A percentile compares a stretch with the other conserved stretches of the same genome.
Conservation (phyloP, 2,797 vertebrate species). For the Sebastes oblongus region DNA sequence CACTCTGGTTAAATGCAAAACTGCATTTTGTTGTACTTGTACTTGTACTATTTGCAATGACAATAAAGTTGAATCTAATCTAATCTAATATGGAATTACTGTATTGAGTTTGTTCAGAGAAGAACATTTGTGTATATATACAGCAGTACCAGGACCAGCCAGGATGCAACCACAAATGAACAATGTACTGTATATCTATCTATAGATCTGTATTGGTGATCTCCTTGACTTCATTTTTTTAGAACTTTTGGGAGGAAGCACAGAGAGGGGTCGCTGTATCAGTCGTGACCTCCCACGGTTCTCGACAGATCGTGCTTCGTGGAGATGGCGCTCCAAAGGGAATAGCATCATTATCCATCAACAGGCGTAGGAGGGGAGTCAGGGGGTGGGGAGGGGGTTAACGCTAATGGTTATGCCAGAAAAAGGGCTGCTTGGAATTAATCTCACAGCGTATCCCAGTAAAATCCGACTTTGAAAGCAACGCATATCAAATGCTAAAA, state of each 20-base stretch:
- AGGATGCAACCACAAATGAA: not conserved
- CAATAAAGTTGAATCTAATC: not conserved
- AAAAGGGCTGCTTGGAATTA: slow-evolving; percentile 70
- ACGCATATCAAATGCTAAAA: slow-evolving; percentile 55
- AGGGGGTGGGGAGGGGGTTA: slow-evolving; percentile 55
- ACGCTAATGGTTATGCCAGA: slow-evolving; percentile 65
- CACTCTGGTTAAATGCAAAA: no score
- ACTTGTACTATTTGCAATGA: no score
- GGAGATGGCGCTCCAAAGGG: slow-evolving; percentile 63
- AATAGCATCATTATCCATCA: slow-evolving; percentile 74
- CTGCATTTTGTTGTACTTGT: no score
- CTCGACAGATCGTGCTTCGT: slow-evolving; percentile 66
- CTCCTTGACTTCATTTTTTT: slow-evolving; percentile 12
- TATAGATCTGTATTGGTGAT: slow-evolving; percentile 2
- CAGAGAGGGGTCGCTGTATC: slow-evolving; percentile 41
- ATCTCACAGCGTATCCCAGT: slow-evolving; percentile 62
- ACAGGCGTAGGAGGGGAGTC: slow-evolving; percentile 67
- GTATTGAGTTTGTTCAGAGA: not conserved
- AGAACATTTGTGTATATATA: not conserved
- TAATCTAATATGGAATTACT: not conserved
- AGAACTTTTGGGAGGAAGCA: slow-evolving; percentile 3
- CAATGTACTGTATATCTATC: not conserved
- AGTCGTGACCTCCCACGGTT: slow-evolving; percentile 75
- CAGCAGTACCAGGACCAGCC: not conserved
- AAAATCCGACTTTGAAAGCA: slow-evolving; percentile 64